Evolutionary conservation across 2,113 vertebrate species (phyloP).

Genomic region (Phrynocephalus versicolor): DNA sequence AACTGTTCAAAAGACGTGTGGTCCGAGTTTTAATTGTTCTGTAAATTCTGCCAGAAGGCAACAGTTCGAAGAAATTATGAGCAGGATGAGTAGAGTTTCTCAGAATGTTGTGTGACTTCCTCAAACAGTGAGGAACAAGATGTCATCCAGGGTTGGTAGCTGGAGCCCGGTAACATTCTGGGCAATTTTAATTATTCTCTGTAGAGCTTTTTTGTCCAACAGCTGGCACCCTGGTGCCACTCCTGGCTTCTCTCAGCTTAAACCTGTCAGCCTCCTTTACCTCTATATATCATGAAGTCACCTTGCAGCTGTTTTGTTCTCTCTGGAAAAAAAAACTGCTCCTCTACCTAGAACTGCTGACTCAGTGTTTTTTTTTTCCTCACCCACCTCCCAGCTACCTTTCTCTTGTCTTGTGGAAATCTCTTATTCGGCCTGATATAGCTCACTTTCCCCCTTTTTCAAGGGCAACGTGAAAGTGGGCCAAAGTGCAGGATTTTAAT

Average conservation of each 20-base stretch:
- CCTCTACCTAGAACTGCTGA: slow-evolving; percentile 1
- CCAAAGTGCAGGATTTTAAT: background rate
- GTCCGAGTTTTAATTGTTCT: no score
- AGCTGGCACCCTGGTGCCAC: background rate
- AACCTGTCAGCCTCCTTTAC: slow-evolving; percentile 28
- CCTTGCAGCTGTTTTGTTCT: slow-evolving; percentile 28
- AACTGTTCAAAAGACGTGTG: no score
- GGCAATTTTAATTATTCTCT: no score
- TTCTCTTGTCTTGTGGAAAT: slow-evolving; percentile 30
- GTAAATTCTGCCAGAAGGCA: no score
- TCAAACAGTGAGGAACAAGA: no score
- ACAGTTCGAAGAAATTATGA: no score
- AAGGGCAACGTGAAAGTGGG: background rate
- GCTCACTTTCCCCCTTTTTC: background rate
- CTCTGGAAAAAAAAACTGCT: slow-evolving; percentile 1
- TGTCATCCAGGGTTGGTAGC: no score
- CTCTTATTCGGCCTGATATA: slow-evolving; percentile 23
- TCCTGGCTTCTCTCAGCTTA: background rate
- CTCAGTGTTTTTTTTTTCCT: slow-evolving; percentile 26
- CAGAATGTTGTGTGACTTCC: no score
- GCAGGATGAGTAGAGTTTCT: no score
- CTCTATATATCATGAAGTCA: slow-evolving; percentile 23
- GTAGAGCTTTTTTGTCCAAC: no score
- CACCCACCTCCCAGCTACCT: slow-evolving; percentile 25
- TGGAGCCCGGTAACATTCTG: no score